Percentiles rank a stretch among this genome's conserved stretches.
These are phyloP conservation scores for Hypsibius dujardini DNA, from an alignment of 1,140 invertebrate genomes.

Conservation along the genomic window DNA sequence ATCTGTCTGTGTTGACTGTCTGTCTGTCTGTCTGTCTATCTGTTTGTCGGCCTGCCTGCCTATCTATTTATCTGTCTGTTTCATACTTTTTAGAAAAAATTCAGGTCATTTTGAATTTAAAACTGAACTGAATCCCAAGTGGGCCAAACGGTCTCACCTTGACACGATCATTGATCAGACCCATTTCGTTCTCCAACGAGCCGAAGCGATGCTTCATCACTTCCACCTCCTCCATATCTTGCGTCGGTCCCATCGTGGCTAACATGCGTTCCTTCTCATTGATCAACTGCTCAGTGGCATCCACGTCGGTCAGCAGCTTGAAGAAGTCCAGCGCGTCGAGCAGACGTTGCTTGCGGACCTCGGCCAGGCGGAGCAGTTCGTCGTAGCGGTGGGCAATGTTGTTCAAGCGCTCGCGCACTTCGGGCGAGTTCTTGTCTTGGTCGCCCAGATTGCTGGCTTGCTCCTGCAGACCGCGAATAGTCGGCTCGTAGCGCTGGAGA, in stretches of 20 bases:
- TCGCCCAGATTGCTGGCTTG: constrained; percentile 67
- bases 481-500: constrained; percentile 77
- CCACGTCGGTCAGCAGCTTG: constrained; percentile 92
- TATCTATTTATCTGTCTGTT: no score
- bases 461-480: constrained; percentile 79
- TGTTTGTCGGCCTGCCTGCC: no score
- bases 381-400: constrained; percentile 89
- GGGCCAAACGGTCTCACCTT: no score
- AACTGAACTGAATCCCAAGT: no score
- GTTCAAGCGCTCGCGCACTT: constrained; percentile 61
- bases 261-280: constrained; percentile 81
- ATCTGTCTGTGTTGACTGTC: no score
- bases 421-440: constrained; percentile 66
- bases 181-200: constrained; percentile 97
- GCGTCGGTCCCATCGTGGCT: constrained; percentile 83
- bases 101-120: no score
- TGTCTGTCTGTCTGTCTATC: no score
- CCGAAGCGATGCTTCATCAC: constrained; percentile 99
- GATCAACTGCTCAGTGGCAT: constrained; percentile 97
- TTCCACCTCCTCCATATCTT: constrained; percentile 97
- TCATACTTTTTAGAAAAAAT: no score
- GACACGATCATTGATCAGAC: background rate
- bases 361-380: constrained; percentile 84
- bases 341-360: constrained; percentile 79
- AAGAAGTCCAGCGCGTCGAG: constrained; percentile 89